These are phyloP conservation scores for Microctonus brassicae DNA, from an alignment of 2,888 invertebrate species.

Conservation along the genomic window DNA sequence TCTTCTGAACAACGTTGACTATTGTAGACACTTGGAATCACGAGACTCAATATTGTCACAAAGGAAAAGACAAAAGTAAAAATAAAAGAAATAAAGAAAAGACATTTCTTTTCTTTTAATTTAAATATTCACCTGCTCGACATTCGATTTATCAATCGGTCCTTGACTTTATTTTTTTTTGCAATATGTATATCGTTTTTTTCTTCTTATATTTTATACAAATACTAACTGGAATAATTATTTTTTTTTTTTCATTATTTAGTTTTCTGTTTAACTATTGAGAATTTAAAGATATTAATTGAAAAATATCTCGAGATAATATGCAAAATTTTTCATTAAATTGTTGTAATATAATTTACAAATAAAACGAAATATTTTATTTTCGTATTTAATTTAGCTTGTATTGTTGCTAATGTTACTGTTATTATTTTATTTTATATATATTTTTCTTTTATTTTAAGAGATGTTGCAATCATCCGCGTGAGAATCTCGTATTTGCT, in stretches of 20 bases:
- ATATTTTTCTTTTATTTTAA: slow-evolving; percentile 63
- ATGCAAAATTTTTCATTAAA: too few relatives aligned
- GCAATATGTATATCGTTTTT: neutral
- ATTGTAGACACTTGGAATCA: neutral
- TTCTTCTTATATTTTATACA: too few relatives aligned
- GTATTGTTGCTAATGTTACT: too few relatives aligned
- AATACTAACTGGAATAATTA: too few relatives aligned
- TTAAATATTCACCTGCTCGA: neutral
- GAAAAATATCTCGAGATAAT: too few relatives aligned
- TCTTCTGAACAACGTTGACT: neutral
- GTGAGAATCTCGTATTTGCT: slow-evolving; percentile 81
- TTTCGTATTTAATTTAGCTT: too few relatives aligned
- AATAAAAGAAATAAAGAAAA: neutral
- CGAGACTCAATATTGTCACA: neutral
- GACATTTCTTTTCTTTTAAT: neutral
- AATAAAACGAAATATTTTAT: too few relatives aligned
- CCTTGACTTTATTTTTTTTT: neutral
- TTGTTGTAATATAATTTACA: too few relatives aligned
- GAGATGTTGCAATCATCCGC: slow-evolving; percentile 81
- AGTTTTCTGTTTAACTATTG: too few relatives aligned
- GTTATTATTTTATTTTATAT: slow-evolving; percentile 7
- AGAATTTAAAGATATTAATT: too few relatives aligned
- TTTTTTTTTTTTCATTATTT: neutral
- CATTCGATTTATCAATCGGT: neutral
- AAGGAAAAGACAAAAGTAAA: neutral